Conservation (phyloP, 2,113 vertebrate genomes). For the Eleginops maclovinus region DNA sequence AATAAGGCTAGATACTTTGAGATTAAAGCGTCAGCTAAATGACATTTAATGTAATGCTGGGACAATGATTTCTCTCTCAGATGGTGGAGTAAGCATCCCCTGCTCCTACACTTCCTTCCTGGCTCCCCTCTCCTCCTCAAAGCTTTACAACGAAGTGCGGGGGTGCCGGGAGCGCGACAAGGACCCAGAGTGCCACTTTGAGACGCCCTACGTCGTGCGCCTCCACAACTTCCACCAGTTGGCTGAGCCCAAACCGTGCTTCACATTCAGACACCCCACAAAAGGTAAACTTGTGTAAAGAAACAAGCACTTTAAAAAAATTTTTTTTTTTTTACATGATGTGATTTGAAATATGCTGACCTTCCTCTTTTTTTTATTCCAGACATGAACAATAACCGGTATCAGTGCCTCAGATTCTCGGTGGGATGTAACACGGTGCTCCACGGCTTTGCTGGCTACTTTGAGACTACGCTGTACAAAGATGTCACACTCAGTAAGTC, state of each 20-base stretch:
- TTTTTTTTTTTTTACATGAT: not conserved
- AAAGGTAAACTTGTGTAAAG: slow-evolving; percentile 73
- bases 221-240: slow-evolving; percentile 95
- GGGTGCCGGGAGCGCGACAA: slow-evolving; percentile 92
- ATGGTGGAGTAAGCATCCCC: slow-evolving; percentile 92
- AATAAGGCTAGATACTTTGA: too few species aligned
- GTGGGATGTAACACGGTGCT: slow-evolving; percentile 90
- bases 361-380: slow-evolving; percentile 9
- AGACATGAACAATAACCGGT: slow-evolving; percentile 92
- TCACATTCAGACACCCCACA: slow-evolving; percentile 91
- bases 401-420: slow-evolving; percentile 88
- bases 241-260: slow-evolving; percentile 90
- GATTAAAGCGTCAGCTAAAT: too few species aligned
- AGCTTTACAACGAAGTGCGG: slow-evolving; percentile 94
- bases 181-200: slow-evolving; percentile 91
- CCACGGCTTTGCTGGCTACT: slow-evolving; percentile 95
- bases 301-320: not conserved
- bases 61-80: slow-evolving; percentile 64
- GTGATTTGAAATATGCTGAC: not conserved
- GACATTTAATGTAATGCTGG: too few species aligned
- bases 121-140: slow-evolving; percentile 94
- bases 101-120: slow-evolving; percentile 91
- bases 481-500: slow-evolving; percentile 92
- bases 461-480: slow-evolving; percentile 91
- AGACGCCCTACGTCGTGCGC: slow-evolving; percentile 93